A percentile compares a stretch with the other conserved stretches of the same genome.
These are phyloP conservation scores for Gnatocerus cornutus DNA, from an alignment of 2,888 invertebrate genomes.

Conservation along the genomic window DNA sequence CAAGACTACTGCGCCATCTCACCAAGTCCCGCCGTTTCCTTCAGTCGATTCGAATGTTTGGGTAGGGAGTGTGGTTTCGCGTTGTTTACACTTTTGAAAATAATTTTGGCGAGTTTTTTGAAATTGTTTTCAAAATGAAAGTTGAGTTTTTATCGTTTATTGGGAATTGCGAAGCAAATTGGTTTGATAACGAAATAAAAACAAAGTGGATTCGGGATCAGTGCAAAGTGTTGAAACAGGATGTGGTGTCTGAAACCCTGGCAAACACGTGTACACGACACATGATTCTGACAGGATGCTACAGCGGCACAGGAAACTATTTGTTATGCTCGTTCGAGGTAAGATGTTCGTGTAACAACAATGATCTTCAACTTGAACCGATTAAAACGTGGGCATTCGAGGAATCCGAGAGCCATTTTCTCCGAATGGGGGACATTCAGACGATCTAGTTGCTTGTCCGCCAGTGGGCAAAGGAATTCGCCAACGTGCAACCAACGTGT, in stretches of 20 bases:
- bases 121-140: neutral
- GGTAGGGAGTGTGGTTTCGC: slow-evolving; percentile 28
- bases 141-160: neutral
- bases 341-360: slow-evolving; percentile 48
- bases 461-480: slow-evolving; percentile 25
- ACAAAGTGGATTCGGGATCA: slow-evolving; percentile 33
- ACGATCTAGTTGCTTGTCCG: slow-evolving; percentile 6
- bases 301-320: slow-evolving; percentile 62
- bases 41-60: slow-evolving; percentile 59
- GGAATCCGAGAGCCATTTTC: slow-evolving; percentile 5
- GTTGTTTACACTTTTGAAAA: slow-evolving; percentile 14
- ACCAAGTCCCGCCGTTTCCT: slow-evolving; percentile 58
- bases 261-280: slow-evolving; percentile 63
- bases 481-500: slow-evolving; percentile 17
- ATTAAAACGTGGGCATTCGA: slow-evolving; percentile 11
- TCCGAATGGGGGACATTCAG: neutral
- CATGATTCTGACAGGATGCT: slow-evolving; percentile 65
- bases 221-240: slow-evolving; percentile 52
- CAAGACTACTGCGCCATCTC: slow-evolving; percentile 56
- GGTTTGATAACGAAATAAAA: slow-evolving; percentile 12
- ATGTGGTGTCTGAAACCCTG: slow-evolving; percentile 59
- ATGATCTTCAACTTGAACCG: slow-evolving; percentile 5
- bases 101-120: slow-evolving; percentile 15
- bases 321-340: slow-evolving; percentile 62
- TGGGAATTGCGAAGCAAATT: neutral